Percentiles rank a stretch among this genome's conserved stretches.
Evolutionary conservation across 2,888 invertebrate species (phyloP).

Genomic region (Orthonychiurus folsomi): DNA sequence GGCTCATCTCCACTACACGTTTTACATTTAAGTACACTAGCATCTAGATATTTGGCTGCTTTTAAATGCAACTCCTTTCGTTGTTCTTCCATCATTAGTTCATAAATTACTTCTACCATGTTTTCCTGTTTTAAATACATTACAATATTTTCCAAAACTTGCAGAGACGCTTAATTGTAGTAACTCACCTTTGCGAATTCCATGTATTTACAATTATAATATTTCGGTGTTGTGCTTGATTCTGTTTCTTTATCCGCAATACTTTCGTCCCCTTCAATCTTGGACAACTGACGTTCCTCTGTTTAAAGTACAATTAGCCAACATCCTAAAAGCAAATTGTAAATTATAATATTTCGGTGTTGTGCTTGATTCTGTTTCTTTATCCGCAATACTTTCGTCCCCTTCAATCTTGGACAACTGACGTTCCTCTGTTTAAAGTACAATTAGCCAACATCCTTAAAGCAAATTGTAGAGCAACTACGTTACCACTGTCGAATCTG

Average conservation of each 20-base stretch:
- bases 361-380: too few species aligned
- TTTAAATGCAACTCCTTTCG: constrained; percentile 33
- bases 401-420: not conserved
- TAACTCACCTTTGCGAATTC: constrained; percentile 27
- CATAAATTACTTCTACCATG: constrained; percentile 36
- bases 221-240: constrained; percentile 15
- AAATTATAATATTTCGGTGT: constrained; percentile 20
- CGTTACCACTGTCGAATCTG: constrained; percentile 6
- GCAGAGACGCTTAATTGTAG: constrained; percentile 3
- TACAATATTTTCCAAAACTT: too few species aligned
- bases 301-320: too few species aligned
- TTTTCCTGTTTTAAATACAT: constrained; percentile 26
- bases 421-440: too few species aligned
- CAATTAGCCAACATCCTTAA: not conserved
- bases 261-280: not conserved
- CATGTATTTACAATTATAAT: constrained; percentile 30
- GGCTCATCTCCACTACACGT: constrained; percentile 30
- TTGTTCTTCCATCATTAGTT: constrained; percentile 32
- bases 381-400: too few species aligned
- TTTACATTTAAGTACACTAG: constrained; percentile 23
- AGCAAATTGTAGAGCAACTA: constrained; percentile 1
- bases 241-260: too few species aligned
- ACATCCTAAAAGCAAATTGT: not conserved
- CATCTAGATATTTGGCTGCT: constrained; percentile 35
- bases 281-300: constrained; percentile 1